Percentiles rank a stretch among this genome's conserved stretches.
phyloP scores from a whole-genome alignment of 2,888 invertebrate genomes.

The Phanerotoma sp. region DNA sequence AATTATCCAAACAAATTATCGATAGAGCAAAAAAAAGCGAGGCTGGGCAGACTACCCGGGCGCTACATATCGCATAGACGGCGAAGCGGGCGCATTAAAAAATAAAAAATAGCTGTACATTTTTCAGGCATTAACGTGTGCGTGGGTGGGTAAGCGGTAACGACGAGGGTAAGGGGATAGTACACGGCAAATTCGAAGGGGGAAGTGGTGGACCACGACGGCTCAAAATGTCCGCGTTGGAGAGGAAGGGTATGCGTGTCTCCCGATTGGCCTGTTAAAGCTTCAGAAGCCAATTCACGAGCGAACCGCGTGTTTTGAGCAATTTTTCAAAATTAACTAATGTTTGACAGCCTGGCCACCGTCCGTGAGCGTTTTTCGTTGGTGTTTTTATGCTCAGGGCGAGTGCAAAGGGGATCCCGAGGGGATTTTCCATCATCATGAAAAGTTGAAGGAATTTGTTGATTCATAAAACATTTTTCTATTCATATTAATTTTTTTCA shows the following conservation, averaged over 20 bases:
- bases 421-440: too few relatives aligned
- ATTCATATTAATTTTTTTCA: too few relatives aligned
- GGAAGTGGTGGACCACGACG: slow-evolving; percentile 19
- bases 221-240: slow-evolving; percentile 39
- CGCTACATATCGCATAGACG: slow-evolving; percentile 55
- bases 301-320: slow-evolving; percentile 48
- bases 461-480: too few relatives aligned
- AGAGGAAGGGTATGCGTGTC: slow-evolving; percentile 42
- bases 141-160: slow-evolving; percentile 32
- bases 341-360: slow-evolving; percentile 48
- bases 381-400: background rate
- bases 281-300: slow-evolving; percentile 49
- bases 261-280: slow-evolving; percentile 50
- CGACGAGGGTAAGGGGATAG: slow-evolving; percentile 32
- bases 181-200: slow-evolving; percentile 24
- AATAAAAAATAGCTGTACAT: slow-evolving; percentile 58
- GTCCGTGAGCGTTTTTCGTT: slow-evolving; percentile 1
- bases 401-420: too few relatives aligned
- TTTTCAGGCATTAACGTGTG: slow-evolving; percentile 56
- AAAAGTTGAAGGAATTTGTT: too few relatives aligned
- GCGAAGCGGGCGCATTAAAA: slow-evolving; percentile 52
- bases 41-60: slow-evolving; percentile 42
- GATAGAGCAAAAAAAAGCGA: slow-evolving; percentile 43
- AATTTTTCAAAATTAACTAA: slow-evolving; percentile 57
- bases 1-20: slow-evolving; percentile 59